Percentiles rank a stretch among this genome's conserved stretches.
Evolutionary conservation across 2,797 vertebrate species (phyloP).

Genomic region (Acomys russatus): DNA sequence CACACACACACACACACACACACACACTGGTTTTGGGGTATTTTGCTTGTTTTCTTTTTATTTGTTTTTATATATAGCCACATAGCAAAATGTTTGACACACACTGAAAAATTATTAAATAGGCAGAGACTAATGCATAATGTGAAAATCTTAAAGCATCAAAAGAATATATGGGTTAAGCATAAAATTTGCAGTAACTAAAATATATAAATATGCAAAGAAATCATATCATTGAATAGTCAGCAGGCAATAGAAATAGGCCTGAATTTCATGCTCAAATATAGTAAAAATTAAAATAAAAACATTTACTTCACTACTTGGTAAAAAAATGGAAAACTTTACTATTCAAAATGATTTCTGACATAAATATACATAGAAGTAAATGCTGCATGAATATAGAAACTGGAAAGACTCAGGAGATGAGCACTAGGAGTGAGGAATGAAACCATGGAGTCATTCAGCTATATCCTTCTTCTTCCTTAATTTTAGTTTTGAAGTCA

Average conservation of each 20-base stretch:
- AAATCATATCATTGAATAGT: neutral
- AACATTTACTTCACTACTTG: neutral
- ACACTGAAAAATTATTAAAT: too few relatives aligned
- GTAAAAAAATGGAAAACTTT: conserved; percentile 1
- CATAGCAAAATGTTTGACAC: neutral
- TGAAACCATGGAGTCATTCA: neutral
- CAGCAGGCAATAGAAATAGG: neutral
- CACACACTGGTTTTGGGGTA: too few relatives aligned
- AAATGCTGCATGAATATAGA: neutral
- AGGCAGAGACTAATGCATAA: neutral
- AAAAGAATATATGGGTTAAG: neutral
- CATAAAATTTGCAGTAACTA: neutral
- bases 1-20: too few relatives aligned
- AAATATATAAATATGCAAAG: neutral
- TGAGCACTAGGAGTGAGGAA: neutral
- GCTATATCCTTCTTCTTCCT: neutral
- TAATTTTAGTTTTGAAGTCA: neutral
- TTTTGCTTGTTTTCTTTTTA: too few relatives aligned
- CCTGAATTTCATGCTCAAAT: neutral
- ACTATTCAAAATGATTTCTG: neutral
- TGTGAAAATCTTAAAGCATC: conserved; percentile 21
- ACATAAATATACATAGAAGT: neutral
- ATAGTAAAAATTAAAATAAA: conserved; percentile 39
- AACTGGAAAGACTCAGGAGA: neutral
- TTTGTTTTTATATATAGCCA: neutral